These are phyloP conservation scores for Cygnus atratus DNA, from an alignment of 2,113 vertebrate species.

Conservation along the genomic window DNA sequence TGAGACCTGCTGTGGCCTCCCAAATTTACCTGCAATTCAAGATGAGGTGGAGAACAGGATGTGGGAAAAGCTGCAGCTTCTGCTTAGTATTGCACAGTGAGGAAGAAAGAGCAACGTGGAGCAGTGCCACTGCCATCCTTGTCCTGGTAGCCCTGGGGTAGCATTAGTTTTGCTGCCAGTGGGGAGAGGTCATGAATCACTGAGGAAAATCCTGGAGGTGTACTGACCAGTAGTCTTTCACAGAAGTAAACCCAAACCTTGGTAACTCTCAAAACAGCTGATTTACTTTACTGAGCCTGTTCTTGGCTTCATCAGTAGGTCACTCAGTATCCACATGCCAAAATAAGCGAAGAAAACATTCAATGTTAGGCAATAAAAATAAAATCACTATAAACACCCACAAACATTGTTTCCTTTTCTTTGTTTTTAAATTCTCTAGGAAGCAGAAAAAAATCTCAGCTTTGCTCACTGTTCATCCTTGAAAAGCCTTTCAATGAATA, in stretches of 20 bases:
- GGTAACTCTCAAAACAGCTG: neutral
- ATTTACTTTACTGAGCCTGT: neutral
- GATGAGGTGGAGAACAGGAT: neutral
- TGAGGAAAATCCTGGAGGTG: neutral
- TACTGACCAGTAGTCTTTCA: neutral
- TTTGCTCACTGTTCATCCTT: neutral
- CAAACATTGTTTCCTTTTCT: neutral
- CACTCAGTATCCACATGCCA: neutral
- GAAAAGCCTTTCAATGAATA: neutral
- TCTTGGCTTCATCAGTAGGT: neutral
- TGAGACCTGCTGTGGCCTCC: accelerated
- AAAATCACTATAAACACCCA: neutral
- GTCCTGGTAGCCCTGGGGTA: neutral
- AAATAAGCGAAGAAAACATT: neutral
- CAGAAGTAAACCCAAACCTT: neutral
- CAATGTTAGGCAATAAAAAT: neutral
- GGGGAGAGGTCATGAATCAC: neutral
- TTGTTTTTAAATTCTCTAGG: neutral
- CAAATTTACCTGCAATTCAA: neutral
- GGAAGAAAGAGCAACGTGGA: neutral
- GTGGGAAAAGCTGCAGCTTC: neutral
- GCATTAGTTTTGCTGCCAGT: too few species aligned
- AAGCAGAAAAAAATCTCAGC: neutral
- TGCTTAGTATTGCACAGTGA: neutral
- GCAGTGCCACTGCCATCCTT: neutral